Base-by-base conservation (phyloP, 2,113 vertebrate genomes). In the Melospiza georgiana region DNA sequence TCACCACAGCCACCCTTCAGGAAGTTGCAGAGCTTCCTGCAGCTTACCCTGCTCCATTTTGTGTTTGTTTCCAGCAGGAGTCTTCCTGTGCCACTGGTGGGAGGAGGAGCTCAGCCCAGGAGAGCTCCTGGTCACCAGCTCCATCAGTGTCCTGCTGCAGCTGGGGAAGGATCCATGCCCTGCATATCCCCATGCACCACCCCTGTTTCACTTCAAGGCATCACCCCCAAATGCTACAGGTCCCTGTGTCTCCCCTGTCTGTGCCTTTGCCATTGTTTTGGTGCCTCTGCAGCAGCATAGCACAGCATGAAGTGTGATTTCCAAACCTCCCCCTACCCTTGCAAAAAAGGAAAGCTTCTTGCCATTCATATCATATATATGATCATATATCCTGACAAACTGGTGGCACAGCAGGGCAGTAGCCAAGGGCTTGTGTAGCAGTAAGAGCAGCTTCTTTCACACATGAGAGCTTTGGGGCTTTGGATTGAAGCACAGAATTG, bases 121-220 rank as follows among this genome's bases (percentile, higher is more conserved):
- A 68, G 66, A 31, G 37, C 51, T 85, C 22, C 18, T 12, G 10
- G 27, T 33, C 5, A 0, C 58, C 33, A 67, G 35, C 39, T 35
- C 78, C 85, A 24, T 37, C 2, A 1, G 33, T 2, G 3, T 46
- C 67, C 37, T 46, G 28, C 72, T 83, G 43, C 54, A 80, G 51
- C 48, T 0, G 0, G 35, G 68, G 27, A 49, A 14, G 25, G n/a
- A 46, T 68, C 20, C 3, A 1, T 33, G 51, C 35, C 65, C 41
- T n/a, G 6, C 28, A 10, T 1, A 4, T 5, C 6, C 23, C 11
- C 12, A 5, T 12, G 18, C 37, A 63, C 13, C 1, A 1, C 33
- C 39, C 20, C 43, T 14, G 55, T 54, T 86, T 58, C 43, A 12
- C 33, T 11, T 33, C 39, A 22, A 4, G 77, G 16, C 54, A 66